Evolutionary conservation across 1,140 invertebrate species (phyloP), one percentile per base, ranked within the genome.

Genomic region (Hypothenemus hampei): DNA sequence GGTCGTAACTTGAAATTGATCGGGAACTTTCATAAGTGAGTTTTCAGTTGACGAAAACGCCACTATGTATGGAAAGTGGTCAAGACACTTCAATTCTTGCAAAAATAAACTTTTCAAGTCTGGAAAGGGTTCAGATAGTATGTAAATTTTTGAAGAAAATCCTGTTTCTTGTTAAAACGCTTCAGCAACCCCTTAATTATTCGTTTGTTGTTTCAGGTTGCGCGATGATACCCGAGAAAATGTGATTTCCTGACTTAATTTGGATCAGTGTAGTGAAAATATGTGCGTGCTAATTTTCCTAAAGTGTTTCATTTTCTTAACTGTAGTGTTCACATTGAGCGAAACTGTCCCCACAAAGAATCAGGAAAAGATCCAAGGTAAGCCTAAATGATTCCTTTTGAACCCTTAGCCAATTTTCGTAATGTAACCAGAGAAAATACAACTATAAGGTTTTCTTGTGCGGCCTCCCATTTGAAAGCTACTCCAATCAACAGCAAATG

Each of bases 281-380:
- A 55, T 55, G 53, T 48, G 33, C 44, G 19, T 55, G n/a, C 29
- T 47, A 35, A 36, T 41, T 39, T 41, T 40, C 18, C 11, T 55
- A 22, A 55, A 55, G 44, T 46, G 53, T 8, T 29, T 55, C 40
- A 18, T 55, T 16, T 55, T 33, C 36, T 35, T 55, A 44, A 55
- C 53, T 47, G n/a, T 55, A 48, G 29, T 36, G 21, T 44, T 55
- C 6, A 41, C 53, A 5, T 13, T 35, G n/a, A 44, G 43, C 6
- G 21, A 33, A 39, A 33, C 22, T 19, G 20, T 48, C 18, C 35
- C 53, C n/a, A 33, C 53, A n/a, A 55, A 55, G 31, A 55, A 31
- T 41, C 53, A 55, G 22, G 53, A 55, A 4, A 55, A 55, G 24
- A 24, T 60, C 13, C 15, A 45, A 33, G 47, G 46, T 54, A 47